A percentile compares a stretch with the other conserved stretches of the same genome.
Conservation (phyloP, 2,888 invertebrate species). For the Piscicola geometra region DNA sequence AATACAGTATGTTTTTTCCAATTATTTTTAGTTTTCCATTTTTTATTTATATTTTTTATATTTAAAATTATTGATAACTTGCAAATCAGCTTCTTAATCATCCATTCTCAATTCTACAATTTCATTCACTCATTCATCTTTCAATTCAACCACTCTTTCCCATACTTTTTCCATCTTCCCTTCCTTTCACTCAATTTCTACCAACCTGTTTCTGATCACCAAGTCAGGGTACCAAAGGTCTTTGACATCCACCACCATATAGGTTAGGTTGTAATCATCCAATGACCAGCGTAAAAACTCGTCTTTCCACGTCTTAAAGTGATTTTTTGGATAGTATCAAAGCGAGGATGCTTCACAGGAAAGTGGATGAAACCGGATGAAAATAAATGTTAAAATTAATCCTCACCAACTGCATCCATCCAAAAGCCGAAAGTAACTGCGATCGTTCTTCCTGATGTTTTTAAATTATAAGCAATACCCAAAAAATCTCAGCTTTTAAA, state of each 20-base stretch:
- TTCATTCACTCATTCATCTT: too few species aligned
- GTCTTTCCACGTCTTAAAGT: constrained; percentile 18
- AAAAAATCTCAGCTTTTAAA: too few species aligned
- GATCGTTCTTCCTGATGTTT: constrained; percentile 18
- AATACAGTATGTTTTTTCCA: too few species aligned
- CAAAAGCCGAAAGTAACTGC: constrained; percentile 26
- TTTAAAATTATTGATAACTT: too few species aligned
- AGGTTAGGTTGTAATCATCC: constrained; percentile 23
- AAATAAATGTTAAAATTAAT: neutral
- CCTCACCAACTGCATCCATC: constrained; percentile 33
- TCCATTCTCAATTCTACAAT: too few species aligned
- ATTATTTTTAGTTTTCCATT: too few species aligned
- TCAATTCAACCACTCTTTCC: too few species aligned
- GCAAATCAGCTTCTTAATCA: too few species aligned
- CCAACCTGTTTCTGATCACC: constrained; percentile 31
- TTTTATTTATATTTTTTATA: too few species aligned
- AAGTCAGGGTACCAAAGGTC: constrained; percentile 35
- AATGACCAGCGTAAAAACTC: constrained; percentile 24
- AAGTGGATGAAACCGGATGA: neutral
- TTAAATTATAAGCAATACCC: too few species aligned
- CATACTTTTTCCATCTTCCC: too few species aligned
- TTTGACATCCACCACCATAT: constrained; percentile 23
- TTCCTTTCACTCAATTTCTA: too few species aligned
- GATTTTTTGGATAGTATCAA: neutral
- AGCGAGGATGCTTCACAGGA: neutral